phyloP scores from a whole-genome alignment of 2,888 invertebrate genomes.

The Stenichneumon culpator region DNA sequence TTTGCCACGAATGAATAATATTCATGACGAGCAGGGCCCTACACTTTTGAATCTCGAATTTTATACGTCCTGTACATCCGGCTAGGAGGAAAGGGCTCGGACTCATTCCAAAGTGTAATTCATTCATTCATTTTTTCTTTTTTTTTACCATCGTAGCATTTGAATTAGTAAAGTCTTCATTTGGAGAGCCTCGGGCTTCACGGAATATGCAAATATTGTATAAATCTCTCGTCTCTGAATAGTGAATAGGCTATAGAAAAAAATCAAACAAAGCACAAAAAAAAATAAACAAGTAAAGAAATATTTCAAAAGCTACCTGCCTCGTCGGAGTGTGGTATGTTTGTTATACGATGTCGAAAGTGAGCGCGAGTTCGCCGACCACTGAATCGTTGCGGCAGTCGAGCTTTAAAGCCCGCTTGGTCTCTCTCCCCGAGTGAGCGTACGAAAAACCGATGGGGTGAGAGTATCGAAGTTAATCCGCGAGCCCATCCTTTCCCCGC shows the following conservation, averaged over 20 bases:
- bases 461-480: slow-evolving; percentile 51
- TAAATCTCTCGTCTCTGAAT: slow-evolving; percentile 33
- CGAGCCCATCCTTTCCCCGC: neutral
- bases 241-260: slow-evolving; percentile 26
- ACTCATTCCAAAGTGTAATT: slow-evolving; percentile 16
- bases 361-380: neutral
- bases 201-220: slow-evolving; percentile 15
- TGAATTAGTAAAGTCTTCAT: slow-evolving; percentile 12
- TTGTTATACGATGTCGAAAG: slow-evolving; percentile 12
- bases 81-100: neutral
- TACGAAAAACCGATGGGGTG: neutral
- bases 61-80: neutral
- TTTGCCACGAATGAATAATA: neutral
- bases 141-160: slow-evolving; percentile 2
- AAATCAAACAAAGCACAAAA: slow-evolving; percentile 1
- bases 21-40: neutral
- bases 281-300: slow-evolving; percentile 11
- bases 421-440: slow-evolving; percentile 1
- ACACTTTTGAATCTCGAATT: neutral
- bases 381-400: slow-evolving; percentile 25
- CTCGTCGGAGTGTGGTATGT: neutral
- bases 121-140: neutral
- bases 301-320: slow-evolving; percentile 29
- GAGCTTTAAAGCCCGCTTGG: slow-evolving; percentile 29
- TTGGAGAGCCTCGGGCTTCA: neutral